These are phyloP conservation scores for Lasioglossum malachurum DNA, from an alignment of 2,888 invertebrate species.

Conservation along the genomic window DNA sequence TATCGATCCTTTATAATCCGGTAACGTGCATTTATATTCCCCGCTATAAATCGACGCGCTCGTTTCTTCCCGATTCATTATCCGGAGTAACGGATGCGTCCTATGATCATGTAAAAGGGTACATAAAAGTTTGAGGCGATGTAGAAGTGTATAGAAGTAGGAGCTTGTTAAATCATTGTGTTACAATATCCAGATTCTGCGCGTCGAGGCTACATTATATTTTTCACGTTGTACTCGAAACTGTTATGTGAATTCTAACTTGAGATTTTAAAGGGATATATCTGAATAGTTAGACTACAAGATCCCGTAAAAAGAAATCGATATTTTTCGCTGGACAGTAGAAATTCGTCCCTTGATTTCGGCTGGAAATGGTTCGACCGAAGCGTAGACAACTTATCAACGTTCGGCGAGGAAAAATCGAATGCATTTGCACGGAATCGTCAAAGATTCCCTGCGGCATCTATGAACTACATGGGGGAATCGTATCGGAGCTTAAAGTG, in stretches of 20 bases:
- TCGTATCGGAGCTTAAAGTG: slow-evolving; percentile 30
- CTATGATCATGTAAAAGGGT: background rate
- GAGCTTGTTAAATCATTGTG: background rate
- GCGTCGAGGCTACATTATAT: background rate
- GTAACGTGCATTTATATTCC: background rate
- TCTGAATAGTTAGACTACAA: background rate
- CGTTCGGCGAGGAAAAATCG: slow-evolving; percentile 1
- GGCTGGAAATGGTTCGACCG: background rate
- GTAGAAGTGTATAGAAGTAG: background rate
- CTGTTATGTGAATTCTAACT: background rate
- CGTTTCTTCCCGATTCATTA: background rate
- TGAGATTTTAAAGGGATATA: background rate
- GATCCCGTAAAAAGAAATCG: background rate
- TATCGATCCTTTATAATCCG: slow-evolving; percentile 2
- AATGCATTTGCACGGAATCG: slow-evolving; percentile 22
- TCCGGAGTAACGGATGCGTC: background rate
- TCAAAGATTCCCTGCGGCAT: slow-evolving; percentile 17
- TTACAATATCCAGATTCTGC: background rate
- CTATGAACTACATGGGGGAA: slow-evolving; percentile 5
- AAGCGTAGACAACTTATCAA: background rate
- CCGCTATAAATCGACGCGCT: background rate
- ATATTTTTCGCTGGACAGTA: background rate
- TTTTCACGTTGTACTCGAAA: background rate
- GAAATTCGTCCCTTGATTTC: background rate
- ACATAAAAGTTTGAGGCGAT: background rate